Evolutionary conservation across 2,113 vertebrate genomes (phyloP), one percentile per base, ranked within the genome.

Genomic region (Haplotaxodon microlepis): DNA sequence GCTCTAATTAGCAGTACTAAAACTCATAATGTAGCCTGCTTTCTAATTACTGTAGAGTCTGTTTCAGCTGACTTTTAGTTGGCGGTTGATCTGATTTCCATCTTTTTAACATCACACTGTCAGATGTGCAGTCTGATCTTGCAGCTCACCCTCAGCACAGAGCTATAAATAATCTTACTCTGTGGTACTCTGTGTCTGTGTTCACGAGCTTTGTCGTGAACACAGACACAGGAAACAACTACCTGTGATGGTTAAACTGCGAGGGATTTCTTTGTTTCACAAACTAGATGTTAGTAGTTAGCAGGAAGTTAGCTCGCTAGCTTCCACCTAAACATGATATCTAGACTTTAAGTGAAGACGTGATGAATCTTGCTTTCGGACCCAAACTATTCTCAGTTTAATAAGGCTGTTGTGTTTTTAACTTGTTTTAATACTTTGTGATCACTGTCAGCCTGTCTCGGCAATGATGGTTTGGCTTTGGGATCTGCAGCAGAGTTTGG

Each of bases 401-500:
- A 4, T 50, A 50, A 50, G 16, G 16, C 45, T 50, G 45, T 17
- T 50, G 16, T 8, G 45, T 50, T 50, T 50, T 50, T 50, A 50
- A 50, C 45, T 50, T 50, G 45, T 50, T 47, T 47, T 47, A 47
- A 47, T 47, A 47, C 14, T 47, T 47, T 47, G 42, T 45, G 42
- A 47, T 16, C 42, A 47, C 0, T 47, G 42, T 47, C 14, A 47
- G 42, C 14, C 42, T 47, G 0, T 47, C 42, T 47, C 42, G 6
- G 6, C 42, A 47, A 47, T 16, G 42, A 16, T 47, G 42, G 3
- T 47, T 47, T 47, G 6, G 42, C 14, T 47, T 47, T 47, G 42
- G 42, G 42, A 47, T 47, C 42, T 16, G 42, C 14, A 47, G 42
- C 6, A 0, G 42, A 47, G 14, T 47, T 47, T 47, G 42, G 42